phyloP scores from a whole-genome alignment of 2,797 vertebrate species.

The Alectoris magna region DNA sequence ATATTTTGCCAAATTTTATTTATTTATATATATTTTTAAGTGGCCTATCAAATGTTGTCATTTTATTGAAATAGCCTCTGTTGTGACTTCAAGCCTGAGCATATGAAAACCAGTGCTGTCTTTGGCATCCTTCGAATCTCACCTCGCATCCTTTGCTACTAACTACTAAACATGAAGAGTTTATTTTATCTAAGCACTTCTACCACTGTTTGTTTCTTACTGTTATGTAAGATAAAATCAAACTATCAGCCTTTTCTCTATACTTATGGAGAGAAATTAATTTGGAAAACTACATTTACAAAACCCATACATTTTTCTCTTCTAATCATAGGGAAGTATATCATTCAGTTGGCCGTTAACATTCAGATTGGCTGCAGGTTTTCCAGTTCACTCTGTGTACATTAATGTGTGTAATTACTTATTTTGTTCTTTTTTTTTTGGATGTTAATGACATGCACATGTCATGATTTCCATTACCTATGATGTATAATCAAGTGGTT shows the following conservation, averaged over 20 bases:
- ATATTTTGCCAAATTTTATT: fast-evolving
- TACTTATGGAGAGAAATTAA: background rate
- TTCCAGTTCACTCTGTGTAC: background rate
- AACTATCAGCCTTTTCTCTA: background rate
- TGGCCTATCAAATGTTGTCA: background rate
- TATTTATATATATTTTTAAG: background rate
- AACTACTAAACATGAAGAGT: background rate
- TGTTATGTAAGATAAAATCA: background rate
- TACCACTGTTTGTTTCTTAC: background rate
- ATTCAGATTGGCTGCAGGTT: background rate
- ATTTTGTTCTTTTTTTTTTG: constrained; percentile 24
- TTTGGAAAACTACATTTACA: background rate
- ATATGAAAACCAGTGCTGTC: background rate
- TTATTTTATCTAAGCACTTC: background rate
- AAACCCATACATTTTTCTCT: background rate
- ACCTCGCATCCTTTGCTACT: background rate
- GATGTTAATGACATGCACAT: fast-evolving
- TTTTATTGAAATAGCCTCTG: background rate
- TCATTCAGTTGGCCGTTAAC: background rate
- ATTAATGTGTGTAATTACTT: background rate
- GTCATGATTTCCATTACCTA: background rate
- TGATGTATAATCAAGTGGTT: background rate
- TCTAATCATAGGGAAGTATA: background rate
- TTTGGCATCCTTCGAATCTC: background rate
- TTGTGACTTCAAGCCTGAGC: background rate